Conservation (phyloP, 1,140 invertebrate species). For the Zaprionus vittiger region DNA sequence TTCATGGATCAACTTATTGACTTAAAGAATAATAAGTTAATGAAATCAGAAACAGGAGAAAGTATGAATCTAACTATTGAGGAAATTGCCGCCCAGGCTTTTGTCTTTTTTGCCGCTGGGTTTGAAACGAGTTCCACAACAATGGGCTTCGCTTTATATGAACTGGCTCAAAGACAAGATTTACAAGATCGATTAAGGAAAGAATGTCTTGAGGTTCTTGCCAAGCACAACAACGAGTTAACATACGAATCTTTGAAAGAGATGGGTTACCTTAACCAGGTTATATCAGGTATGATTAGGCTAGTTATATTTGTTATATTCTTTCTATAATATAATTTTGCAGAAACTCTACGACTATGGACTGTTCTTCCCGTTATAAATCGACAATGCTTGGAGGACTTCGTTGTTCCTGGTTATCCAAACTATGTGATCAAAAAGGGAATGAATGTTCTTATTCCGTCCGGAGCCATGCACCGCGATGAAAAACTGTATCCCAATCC, state of each 20-base stretch:
- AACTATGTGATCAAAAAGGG: constrained; percentile 77
- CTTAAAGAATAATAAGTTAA: constrained; percentile 76
- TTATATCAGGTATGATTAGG: background rate
- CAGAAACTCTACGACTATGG: constrained; percentile 74
- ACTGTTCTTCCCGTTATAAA: constrained; percentile 85
- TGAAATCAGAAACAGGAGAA: constrained; percentile 35
- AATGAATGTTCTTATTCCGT: constrained; percentile 63
- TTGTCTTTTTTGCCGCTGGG: constrained; percentile 86
- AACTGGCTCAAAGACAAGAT: constrained; percentile 85
- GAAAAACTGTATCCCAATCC: constrained; percentile 86
- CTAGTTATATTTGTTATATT: too few relatives aligned
- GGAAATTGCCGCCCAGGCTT: constrained; percentile 84
- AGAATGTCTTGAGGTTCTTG: constrained; percentile 85
- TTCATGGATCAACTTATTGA: constrained; percentile 86
- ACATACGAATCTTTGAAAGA: constrained; percentile 69
- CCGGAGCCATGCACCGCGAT: constrained; percentile 79
- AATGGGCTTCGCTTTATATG: constrained; percentile 85
- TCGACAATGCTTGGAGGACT: constrained; percentile 82
- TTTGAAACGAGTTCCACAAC: constrained; percentile 87
- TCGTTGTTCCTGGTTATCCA: constrained; percentile 79
- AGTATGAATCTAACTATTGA: constrained; percentile 41
- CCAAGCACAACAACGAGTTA: constrained; percentile 49
- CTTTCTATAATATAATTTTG: background rate
- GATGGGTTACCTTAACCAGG: constrained; percentile 41
- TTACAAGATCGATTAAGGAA: constrained; percentile 84